phyloP scores from a whole-genome alignment of 2,888 invertebrate genomes.

The Rhamphomyia laevipes region DNA sequence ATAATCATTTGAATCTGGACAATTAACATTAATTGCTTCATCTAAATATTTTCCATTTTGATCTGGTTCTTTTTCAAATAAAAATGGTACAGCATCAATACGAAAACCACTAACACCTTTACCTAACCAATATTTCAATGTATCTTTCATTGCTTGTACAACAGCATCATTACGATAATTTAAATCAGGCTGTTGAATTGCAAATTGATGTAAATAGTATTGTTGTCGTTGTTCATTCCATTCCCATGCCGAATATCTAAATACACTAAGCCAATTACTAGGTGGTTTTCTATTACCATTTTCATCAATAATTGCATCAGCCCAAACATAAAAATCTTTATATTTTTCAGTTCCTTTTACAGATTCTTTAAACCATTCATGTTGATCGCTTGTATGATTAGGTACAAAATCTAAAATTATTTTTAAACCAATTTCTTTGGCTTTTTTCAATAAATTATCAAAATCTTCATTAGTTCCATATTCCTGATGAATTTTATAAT shows the following conservation, averaged over 20 bases:
- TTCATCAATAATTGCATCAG: slow-evolving; percentile 34
- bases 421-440: slow-evolving; percentile 39
- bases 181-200: slow-evolving; percentile 49
- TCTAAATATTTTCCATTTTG: slow-evolving; percentile 21
- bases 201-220: slow-evolving; percentile 54
- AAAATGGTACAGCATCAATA: slow-evolving; percentile 36
- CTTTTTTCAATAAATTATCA: slow-evolving; percentile 44
- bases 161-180: slow-evolving; percentile 46
- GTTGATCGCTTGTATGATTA: slow-evolving; percentile 57
- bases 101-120: slow-evolving; percentile 51
- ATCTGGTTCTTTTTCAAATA: slow-evolving; percentile 33
- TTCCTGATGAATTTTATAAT: slow-evolving; percentile 50
- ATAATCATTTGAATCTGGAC: slow-evolving; percentile 41
- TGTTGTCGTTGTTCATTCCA: slow-evolving; percentile 45
- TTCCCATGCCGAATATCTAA: slow-evolving; percentile 50
- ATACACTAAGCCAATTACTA: slow-evolving; percentile 41
- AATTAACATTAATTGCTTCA: slow-evolving; percentile 39
- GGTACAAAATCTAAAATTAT: slow-evolving; percentile 41
- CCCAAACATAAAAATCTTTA: slow-evolving; percentile 69
- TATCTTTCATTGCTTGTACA: slow-evolving; percentile 41
- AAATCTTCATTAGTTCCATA: slow-evolving; percentile 64
- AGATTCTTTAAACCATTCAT: slow-evolving; percentile 71
- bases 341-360: slow-evolving; percentile 46
- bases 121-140: slow-evolving; percentile 53
- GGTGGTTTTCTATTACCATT: slow-evolving; percentile 33